Base-by-base conservation (phyloP, 2,888 invertebrate species). In the Dendrolimus houi region DNA sequence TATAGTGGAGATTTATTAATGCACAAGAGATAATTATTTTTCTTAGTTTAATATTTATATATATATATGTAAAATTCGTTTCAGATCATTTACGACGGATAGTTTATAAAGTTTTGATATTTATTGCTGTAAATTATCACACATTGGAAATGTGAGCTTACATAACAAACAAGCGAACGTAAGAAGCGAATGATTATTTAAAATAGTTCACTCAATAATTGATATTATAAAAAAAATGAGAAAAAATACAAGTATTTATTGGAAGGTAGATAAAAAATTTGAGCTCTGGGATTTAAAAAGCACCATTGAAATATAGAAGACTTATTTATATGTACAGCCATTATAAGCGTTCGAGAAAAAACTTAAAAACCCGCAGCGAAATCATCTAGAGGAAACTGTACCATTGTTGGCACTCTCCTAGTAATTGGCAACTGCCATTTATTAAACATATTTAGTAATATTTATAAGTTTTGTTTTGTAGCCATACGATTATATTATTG, bases 251-350 rank as follows among this genome's bases (percentile, higher is more conserved):
- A 29, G 29, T 47, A 47, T 47, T 47, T 9, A 47, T 47, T 47
- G 47, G 9, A 10, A 47, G 47, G 12, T 59, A 8, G 29, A 58
- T 66, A 73, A 77, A 75, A 79, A 77, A 72, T 67, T 71, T 72
- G 73, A 69, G 72, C 74, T 70, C 71, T 75, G 61, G 47, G 47
- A 64, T 58, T 61, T 67, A 65, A 62, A 68, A 79, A 81, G 81
- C 80, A 81, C 80, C 80, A 77, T 74, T 71, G 64, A 73, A 69
- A 61, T 72, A 66, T 67, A 66, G 66, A 67, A 62, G 65, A 58
- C 64, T 59, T 63, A 62, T 64, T 62, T 47, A 12, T 47, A 47
- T 47, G 47, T 63, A 69, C 62, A 68, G 64, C 59, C 68, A 62
- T 64, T 61, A 62, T 60, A 62, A 63, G 62, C 59, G 60, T 55